A percentile compares a stretch with the other conserved stretches of the same genome.
phyloP scores from a whole-genome alignment of 2,113 vertebrate species.

The Brachyhypopomus gauderio region DNA sequence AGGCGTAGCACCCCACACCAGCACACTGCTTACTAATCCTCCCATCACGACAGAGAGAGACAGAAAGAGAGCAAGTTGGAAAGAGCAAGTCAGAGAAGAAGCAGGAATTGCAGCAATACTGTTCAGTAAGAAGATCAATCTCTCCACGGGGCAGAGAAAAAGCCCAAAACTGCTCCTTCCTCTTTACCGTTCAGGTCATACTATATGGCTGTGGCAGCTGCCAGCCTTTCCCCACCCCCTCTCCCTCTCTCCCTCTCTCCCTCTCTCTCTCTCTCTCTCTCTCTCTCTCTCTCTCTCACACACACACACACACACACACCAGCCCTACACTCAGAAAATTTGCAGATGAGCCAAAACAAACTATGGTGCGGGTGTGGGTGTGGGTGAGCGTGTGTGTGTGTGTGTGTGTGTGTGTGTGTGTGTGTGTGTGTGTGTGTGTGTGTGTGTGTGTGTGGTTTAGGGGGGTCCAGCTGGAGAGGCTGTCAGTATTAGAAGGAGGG shows the following conservation, averaged over 20 bases:
- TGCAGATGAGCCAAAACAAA: conserved; percentile 72
- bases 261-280: too few relatives aligned
- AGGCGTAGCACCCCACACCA: conserved; percentile 11
- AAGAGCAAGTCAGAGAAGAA: not conserved
- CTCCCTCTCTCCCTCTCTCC: conserved; percentile 55
- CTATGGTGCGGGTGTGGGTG: conserved; percentile 56
- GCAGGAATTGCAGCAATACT: too few relatives aligned
- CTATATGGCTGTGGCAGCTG: conserved; percentile 33
- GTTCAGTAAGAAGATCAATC: too few relatives aligned
- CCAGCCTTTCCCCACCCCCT: conserved; percentile 20
- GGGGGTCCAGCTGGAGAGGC: conserved; percentile 59
- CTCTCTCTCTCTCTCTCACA: conserved; percentile 32
- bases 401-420: conserved; percentile 48
- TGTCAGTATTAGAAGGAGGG: conserved; percentile 46
- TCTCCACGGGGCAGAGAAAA: conserved; percentile 1
- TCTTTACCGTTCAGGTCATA: conserved; percentile 56
- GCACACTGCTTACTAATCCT: not conserved
- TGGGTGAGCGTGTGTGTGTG: conserved; percentile 41
- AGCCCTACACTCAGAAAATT: conserved; percentile 46
- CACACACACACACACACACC: conserved; percentile 58
- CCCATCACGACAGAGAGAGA: conserved; percentile 35
- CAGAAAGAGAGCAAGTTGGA: conserved; percentile 41
- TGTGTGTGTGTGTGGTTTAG: conserved; percentile 55
- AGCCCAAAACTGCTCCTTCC: conserved; percentile 52
- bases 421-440: conserved; percentile 55